Conservation (phyloP, 2,797 vertebrate genomes). For the Phylloscopus collybita region DNA sequence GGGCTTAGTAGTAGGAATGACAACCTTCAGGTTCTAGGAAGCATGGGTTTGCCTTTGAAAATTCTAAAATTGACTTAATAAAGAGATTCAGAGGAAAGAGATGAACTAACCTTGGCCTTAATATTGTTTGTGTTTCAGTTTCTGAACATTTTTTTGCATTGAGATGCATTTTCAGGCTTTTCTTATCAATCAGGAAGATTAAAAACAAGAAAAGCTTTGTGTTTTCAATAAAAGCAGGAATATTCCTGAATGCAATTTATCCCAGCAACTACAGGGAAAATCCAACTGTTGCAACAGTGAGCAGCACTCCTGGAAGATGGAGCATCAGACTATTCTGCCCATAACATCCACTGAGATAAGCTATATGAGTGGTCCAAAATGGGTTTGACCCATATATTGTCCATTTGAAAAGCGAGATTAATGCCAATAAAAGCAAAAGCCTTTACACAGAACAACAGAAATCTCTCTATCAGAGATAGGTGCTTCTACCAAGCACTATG, state of each 20-base stretch:
- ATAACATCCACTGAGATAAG: neutral
- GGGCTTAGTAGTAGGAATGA: neutral
- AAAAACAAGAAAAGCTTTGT: neutral
- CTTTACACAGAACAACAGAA: neutral
- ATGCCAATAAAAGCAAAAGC: neutral
- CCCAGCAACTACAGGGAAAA: neutral
- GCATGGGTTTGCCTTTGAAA: neutral
- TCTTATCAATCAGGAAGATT: neutral
- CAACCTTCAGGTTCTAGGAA: neutral
- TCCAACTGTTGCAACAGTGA: neutral
- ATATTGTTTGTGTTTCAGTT: neutral
- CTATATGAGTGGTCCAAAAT: neutral
- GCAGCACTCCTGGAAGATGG: neutral
- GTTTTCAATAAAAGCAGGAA: neutral
- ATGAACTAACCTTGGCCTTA: neutral
- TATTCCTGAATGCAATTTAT: neutral
- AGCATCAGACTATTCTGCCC: neutral
- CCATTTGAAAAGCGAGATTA: neutral
- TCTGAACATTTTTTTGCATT: neutral
- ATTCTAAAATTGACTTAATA: neutral
- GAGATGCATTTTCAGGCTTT: neutral
- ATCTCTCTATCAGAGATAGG: neutral
- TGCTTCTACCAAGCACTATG: neutral
- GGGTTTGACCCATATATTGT: neutral
- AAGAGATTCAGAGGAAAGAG: neutral